phyloP scores from a whole-genome alignment of 92 coral and sea anemone genomes.

The Pocillopora grandis region DNA sequence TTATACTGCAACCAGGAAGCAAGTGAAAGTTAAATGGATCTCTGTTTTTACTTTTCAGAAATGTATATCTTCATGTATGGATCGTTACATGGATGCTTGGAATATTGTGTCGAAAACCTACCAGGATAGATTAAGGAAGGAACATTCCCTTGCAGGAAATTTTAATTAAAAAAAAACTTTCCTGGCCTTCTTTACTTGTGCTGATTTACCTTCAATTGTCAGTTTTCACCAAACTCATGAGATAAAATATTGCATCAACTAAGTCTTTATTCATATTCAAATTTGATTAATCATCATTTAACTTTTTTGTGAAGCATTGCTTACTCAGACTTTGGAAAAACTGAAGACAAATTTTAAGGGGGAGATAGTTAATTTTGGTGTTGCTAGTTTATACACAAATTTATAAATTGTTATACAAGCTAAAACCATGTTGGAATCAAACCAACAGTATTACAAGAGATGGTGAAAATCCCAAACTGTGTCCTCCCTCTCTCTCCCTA shows the following conservation, averaged over 20 bases:
- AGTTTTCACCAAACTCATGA: not conserved
- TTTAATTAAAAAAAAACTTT: not conserved
- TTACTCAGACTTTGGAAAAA: too few relatives aligned
- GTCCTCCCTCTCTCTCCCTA: too few relatives aligned
- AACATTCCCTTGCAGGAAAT: slow-evolving; percentile 66
- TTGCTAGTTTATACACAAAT: not conserved
- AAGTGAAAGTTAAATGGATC: not conserved
- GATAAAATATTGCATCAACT: not conserved
- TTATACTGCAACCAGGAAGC: not conserved
- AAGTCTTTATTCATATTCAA: not conserved
- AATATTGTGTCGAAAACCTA: slow-evolving; percentile 89
- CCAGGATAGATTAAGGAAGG: slow-evolving; percentile 77
- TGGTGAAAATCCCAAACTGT: too few relatives aligned
- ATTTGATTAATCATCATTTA: not conserved
- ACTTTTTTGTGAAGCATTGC: too few relatives aligned
- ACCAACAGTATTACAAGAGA: too few relatives aligned
- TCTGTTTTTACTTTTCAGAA: slow-evolving; percentile 57
- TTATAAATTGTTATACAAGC: not conserved
- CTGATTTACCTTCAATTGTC: not conserved
- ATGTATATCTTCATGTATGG: slow-evolving; percentile 96
- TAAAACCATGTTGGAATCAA: too few relatives aligned
- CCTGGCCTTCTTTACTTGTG: not conserved
- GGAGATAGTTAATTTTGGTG: not conserved
- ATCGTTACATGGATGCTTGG: slow-evolving; percentile 97
- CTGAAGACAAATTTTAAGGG: not conserved